Evolutionary conservation across 2,888 invertebrate genomes (phyloP).

Genomic region (Cylloceria caligata): DNA sequence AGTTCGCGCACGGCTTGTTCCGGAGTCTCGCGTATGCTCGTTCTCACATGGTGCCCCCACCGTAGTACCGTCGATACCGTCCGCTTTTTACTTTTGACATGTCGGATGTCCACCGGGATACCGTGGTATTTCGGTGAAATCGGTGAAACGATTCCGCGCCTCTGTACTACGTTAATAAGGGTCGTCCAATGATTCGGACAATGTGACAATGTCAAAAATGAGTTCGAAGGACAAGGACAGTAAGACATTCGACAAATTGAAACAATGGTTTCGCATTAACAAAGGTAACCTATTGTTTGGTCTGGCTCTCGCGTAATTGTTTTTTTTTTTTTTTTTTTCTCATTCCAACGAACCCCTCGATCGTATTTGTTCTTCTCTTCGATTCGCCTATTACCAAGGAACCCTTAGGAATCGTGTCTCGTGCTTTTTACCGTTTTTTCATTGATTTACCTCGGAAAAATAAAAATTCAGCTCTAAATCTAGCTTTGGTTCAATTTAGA

Average conservation of each 20-base stretch:
- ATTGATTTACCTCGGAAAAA: neutral
- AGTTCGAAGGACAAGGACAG: conserved; percentile 89
- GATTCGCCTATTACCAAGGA: neutral
- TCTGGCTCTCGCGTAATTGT: conserved; percentile 13
- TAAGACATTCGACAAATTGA: conserved; percentile 90
- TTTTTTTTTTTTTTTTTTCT: conserved; percentile 22
- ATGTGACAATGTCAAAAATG: conserved; percentile 85
- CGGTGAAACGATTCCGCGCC: conserved; percentile 6
- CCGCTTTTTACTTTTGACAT: conserved; percentile 64
- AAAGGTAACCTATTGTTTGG: conserved; percentile 81
- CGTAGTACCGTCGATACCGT: conserved; percentile 36
- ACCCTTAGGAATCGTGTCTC: neutral
- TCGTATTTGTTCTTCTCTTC: neutral
- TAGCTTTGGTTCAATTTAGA: neutral
- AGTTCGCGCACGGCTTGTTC: neutral
- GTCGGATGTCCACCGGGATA: conserved; percentile 65
- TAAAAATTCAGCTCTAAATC: neutral
- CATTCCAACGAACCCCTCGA: conserved; percentile 7
- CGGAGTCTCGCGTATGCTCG: conserved; percentile 19
- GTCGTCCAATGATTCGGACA: conserved; percentile 46
- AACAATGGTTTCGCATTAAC: conserved; percentile 90
- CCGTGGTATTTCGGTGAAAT: conserved; percentile 45
- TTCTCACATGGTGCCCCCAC: conserved; percentile 56
- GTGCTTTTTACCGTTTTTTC: neutral
- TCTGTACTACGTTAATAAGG: conserved; percentile 27